phyloP scores from a whole-genome alignment of 2,888 invertebrate species.

The Autographa gamma region DNA sequence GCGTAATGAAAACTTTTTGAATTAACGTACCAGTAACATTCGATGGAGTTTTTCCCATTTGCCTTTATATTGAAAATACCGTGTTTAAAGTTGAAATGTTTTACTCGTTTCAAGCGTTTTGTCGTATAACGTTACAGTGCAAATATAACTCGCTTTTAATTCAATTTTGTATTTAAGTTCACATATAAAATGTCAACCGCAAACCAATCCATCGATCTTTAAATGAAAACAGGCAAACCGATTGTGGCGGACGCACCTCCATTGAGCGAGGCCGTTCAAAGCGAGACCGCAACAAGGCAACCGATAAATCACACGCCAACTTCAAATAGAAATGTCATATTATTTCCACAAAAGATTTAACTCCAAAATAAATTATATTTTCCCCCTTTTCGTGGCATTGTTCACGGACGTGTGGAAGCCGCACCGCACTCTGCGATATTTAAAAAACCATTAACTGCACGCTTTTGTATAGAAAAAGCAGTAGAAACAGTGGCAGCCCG shows the following conservation, averaged over 20 bases:
- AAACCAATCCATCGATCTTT: conserved; percentile 64
- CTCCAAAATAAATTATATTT: conserved; percentile 89
- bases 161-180: conserved; percentile 19
- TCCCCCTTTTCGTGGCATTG: conserved; percentile 84
- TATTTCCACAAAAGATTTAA: conserved; percentile 90
- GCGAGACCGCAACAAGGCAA: conserved; percentile 78
- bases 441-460: conserved; percentile 88
- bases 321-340: conserved; percentile 90
- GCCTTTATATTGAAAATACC: conserved; percentile 82
- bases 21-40: conserved; percentile 83
- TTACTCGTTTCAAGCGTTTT: conserved; percentile 50
- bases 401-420: conserved; percentile 87
- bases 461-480: conserved; percentile 77
- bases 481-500: conserved; percentile 57
- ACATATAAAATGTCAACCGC: conserved; percentile 36
- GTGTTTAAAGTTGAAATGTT: conserved; percentile 72
- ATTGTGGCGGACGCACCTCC: conserved; percentile 75
- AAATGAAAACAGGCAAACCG: conserved; percentile 65
- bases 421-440: conserved; percentile 82
- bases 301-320: conserved; percentile 88
- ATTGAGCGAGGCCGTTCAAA: conserved; percentile 69
- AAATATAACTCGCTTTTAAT: neutral
- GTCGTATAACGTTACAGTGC: neutral
- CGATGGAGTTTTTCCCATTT: conserved; percentile 73
- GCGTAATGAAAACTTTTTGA: conserved; percentile 87